phyloP scores from a whole-genome alignment of 2,113 vertebrate genomes.

The Oryzias celebensis region DNA sequence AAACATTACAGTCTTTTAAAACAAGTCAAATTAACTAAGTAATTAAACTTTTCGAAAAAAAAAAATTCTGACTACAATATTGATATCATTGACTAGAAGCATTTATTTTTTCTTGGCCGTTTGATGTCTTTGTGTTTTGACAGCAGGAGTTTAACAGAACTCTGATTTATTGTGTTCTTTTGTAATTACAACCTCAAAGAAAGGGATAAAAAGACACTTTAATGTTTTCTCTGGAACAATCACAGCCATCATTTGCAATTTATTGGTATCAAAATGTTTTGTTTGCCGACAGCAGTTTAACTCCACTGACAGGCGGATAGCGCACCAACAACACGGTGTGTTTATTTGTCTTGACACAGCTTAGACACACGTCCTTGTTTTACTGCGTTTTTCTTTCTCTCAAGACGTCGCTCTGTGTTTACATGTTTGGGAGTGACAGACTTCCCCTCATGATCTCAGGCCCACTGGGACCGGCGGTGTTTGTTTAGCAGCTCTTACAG shows the following conservation, averaged over 20 bases:
- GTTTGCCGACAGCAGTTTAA: neutral
- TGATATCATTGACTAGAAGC: neutral
- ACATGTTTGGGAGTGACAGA: constrained; percentile 83
- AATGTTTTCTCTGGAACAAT: too few relatives aligned
- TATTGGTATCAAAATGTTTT: too few relatives aligned
- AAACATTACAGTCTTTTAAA: too few relatives aligned
- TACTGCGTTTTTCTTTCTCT: constrained; percentile 4
- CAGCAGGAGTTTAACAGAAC: too few relatives aligned
- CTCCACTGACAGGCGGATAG: neutral
- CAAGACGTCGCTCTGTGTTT: constrained; percentile 52
- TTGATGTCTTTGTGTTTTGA: too few relatives aligned
- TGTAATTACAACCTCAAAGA: too few relatives aligned
- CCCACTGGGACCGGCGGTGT: constrained; percentile 87
- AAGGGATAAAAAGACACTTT: too few relatives aligned
- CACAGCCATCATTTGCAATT: too few relatives aligned
- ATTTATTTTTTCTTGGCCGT: neutral
- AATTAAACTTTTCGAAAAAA: too few relatives aligned
- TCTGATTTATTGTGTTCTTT: too few relatives aligned
- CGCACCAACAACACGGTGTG: neutral
- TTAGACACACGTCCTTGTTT: constrained; percentile 1
- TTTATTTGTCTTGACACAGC: constrained; percentile 1
- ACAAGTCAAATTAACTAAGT: too few relatives aligned
- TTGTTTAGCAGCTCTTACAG: constrained; percentile 92
- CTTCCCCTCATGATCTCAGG: constrained; percentile 84
- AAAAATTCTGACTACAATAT: neutral